phyloP scores from a whole-genome alignment of 2,797 vertebrate species.

The Linurgus olivaceus region DNA sequence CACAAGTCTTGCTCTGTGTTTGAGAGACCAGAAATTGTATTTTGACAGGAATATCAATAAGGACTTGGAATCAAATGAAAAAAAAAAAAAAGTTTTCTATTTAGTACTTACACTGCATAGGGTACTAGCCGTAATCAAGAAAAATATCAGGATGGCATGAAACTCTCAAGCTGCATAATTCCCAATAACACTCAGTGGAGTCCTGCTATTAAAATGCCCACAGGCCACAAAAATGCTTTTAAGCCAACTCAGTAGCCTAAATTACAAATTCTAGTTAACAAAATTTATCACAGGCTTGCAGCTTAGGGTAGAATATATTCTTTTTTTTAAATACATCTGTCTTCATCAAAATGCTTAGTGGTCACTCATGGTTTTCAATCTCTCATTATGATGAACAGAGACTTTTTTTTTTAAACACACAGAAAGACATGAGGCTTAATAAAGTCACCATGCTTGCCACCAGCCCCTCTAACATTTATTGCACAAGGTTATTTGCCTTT shows the following conservation, averaged over 20 bases:
- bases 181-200: neutral
- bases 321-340: neutral
- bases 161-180: neutral
- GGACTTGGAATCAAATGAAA: neutral
- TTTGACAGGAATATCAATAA: conserved; percentile 7
- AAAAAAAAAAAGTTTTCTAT: neutral
- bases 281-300: neutral
- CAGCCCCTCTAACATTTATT: neutral
- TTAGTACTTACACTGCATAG: neutral
- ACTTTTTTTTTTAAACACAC: neutral
- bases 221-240: neutral
- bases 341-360: neutral
- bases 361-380: neutral
- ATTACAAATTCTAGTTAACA: neutral
- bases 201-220: neutral
- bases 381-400: neutral
- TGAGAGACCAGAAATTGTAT: neutral
- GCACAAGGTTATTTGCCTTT: neutral
- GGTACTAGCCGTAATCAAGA: neutral
- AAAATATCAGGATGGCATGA: neutral
- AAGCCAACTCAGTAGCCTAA: neutral
- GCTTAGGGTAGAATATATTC: neutral
- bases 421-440: neutral
- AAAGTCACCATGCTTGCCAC: neutral
- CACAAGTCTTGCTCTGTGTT: neutral